A percentile compares a stretch with the other conserved stretches of the same genome.
Conservation (phyloP, 2,113 vertebrate species). For the Mesembrinibis cayennensis region DNA sequence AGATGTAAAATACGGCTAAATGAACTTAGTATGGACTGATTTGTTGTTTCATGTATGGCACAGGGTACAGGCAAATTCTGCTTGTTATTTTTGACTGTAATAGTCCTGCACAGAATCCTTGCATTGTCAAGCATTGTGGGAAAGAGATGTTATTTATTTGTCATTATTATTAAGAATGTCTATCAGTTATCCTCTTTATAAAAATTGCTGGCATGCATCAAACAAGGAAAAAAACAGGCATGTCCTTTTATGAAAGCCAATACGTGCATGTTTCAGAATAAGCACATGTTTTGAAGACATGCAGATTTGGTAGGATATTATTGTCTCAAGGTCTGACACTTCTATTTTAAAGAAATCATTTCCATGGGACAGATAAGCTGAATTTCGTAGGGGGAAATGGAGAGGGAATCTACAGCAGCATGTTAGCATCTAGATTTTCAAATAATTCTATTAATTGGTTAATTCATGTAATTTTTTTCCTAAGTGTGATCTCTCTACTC, state of each 20-base stretch:
- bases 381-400: background rate
- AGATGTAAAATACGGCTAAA: conserved; percentile 71
- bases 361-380: background rate
- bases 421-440: background rate
- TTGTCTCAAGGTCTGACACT: conserved; percentile 22
- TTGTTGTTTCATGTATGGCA: conserved; percentile 37
- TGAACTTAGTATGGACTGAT: conserved; percentile 63
- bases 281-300: conserved; percentile 8
- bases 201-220: background rate
- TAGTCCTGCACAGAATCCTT: conserved; percentile 23
- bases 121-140: conserved; percentile 10
- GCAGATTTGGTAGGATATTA: conserved; percentile 26
- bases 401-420: background rate
- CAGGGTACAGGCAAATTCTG: conserved; percentile 26
- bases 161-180: conserved; percentile 30
- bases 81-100: conserved; percentile 36
- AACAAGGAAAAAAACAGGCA: background rate
- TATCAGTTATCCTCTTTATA: conserved; percentile 7
- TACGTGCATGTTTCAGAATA: background rate
- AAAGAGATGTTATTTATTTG: conserved; percentile 45
- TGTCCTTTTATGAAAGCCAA: background rate
- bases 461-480: background rate
- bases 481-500: background rate
- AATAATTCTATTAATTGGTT: background rate
- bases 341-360: conserved; percentile 16